Base-by-base conservation (phyloP, 2,797 vertebrate genomes). In the Phaenicophaeus curvirostris region DNA sequence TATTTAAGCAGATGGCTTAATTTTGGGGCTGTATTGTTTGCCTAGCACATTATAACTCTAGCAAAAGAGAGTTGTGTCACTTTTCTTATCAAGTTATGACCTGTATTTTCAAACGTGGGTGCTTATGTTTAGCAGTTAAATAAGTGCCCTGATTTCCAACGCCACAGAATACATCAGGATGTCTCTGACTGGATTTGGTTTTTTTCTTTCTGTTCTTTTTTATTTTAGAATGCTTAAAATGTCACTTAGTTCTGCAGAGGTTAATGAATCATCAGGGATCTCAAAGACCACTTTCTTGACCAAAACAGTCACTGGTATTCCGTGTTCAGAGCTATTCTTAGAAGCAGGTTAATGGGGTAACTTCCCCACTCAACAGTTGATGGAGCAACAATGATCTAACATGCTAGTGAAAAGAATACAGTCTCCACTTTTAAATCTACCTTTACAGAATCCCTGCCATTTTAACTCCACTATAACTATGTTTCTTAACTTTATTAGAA, bases 81-180 rank as follows among this genome's bases (percentile, higher is more conserved):
- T 88, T 94, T 89, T 80, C 66, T 92, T 91, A 93, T 50, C 33
- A 1, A 79, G 63, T 92, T 89, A 91, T 91, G 79, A 93, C 94
- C 94, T 94, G 58, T 66, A 57, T 92, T 95, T 96, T 96, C 94
- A 91, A 96, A 93, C 77, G 93, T 78, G 73, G 48, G 71, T 93
- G 69, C 62, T 67, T 75, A 79, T 1, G 19, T 46, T 69, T 89
- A 83, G 46, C 66, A 93, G 67, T 91, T 95, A 96, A 96, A 95
- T 93, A 95, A 93, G 82, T 59, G 89, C 53, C 87, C 87, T 95
- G 73, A 81, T 95, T 96, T 95, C 66, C 79, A 91, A 80, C 93
- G 44, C 33, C 50, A 72, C 31, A 30, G 20, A 83, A 72, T 42
- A 74, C 8, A 28, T 62, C 85, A 74, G n/a, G n/a, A 84, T 82